Base-by-base conservation (phyloP, 2,797 vertebrate species). In the Podarcis siculus region DNA sequence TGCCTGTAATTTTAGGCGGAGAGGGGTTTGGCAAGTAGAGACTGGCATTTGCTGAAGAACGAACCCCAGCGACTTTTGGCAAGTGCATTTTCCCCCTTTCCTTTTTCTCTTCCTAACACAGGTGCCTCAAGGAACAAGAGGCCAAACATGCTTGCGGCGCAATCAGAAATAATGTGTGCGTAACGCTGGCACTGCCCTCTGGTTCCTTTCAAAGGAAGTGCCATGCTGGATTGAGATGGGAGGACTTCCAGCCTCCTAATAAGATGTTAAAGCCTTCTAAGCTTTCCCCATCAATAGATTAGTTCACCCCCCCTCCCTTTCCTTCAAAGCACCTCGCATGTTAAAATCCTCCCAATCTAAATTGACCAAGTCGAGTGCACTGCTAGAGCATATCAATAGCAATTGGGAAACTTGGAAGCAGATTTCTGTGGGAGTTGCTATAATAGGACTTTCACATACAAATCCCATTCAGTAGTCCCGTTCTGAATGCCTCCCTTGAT, bases 331-430 rank as follows among this genome's bases (percentile, higher is more conserved):
- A 10, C 9, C 75, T 66, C 15, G 19, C 84, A 35, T 66, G 12
- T 86, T 94, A 89, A 95, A 95, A 93, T 84, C 88, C 88, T 87
- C 55, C 78, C 90, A 92, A 94, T 92, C 61, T 78, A 87, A 90
- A 89, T 72, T 83, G 61, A 72, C 75, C 39, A 64, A 88, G 77
- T 91, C 86, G 10, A 93, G 64, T 2, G 0, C 39, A 25, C 35
- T 92, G 21, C 21, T 82, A 7, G 37, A 87, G 79, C 30, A 32
- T 81, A 90, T 87, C 79, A 87, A 73, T 32, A 1, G 0, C 5
- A 73, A 84, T 45, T 87, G 32, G 85, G 58, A 37, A 88, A 32
- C 79, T 58, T 84, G 66, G 35, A 93, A 81, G 73, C 87, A 39
- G 79, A 92, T 90, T 89, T 73, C 79, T 30, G 79, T 75, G 78